A percentile compares a stretch with the other conserved stretches of the same genome.
phyloP scores from a whole-genome alignment of 2,797 vertebrate species.

The Buceros bicornis region DNA sequence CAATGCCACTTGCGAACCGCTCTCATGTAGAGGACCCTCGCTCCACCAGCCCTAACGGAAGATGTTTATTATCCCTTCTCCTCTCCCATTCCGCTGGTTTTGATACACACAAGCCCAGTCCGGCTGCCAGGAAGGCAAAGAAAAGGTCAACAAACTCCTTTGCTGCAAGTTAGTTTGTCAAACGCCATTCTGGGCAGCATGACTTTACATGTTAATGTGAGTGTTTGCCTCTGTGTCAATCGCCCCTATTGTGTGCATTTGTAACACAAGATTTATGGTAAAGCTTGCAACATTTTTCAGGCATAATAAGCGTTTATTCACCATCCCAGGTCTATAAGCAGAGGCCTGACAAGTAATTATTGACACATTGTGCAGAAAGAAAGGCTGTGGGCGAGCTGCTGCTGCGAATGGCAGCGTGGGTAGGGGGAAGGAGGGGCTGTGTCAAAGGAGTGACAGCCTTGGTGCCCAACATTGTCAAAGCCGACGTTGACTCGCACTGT shows the following conservation, averaged over 20 bases:
- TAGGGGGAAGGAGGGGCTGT: conserved; percentile 74
- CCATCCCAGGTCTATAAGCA: conserved; percentile 74
- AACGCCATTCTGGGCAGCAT: conserved; percentile 28
- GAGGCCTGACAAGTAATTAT: conserved; percentile 81
- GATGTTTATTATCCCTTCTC: neutral
- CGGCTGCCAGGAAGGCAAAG: conserved; percentile 19
- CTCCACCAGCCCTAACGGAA: neutral
- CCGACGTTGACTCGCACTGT: conserved; percentile 75
- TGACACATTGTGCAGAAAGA: conserved; percentile 82
- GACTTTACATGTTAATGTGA: conserved; percentile 59
- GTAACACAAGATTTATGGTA: conserved; percentile 57
- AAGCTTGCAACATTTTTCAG: conserved; percentile 70
- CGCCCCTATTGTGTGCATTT: conserved; percentile 63
- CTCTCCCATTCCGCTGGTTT: conserved; percentile 16
- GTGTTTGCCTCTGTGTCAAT: conserved; percentile 70
- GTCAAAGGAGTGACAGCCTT: conserved; percentile 80
- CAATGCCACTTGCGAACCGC: neutral
- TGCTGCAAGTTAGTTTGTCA: conserved; percentile 53
- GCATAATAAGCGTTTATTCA: conserved; percentile 75
- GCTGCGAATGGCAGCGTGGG: conserved; percentile 80
- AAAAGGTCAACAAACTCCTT: conserved; percentile 64
- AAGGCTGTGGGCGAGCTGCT: conserved; percentile 79
- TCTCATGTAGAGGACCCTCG: conserved; percentile 17
- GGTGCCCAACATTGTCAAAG: conserved; percentile 84
- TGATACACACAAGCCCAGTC: conserved; percentile 7